A percentile compares a stretch with the other conserved stretches of the same genome.
phyloP scores from a whole-genome alignment of 2,113 vertebrate species.

The Rhinogobius similis region DNA sequence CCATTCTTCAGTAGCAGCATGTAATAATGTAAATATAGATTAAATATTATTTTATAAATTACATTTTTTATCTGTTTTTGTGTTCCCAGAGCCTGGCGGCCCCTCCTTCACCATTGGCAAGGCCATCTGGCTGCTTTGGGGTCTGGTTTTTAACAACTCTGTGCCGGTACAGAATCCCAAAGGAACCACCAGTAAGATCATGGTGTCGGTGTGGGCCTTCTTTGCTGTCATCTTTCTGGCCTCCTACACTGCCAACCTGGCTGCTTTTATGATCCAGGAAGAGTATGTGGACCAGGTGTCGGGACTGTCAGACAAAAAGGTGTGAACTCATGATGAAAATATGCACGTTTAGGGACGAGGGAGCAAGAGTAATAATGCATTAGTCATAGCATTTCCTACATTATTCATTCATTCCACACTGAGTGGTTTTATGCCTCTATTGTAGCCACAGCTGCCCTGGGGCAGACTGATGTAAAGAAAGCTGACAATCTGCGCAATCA shows the following conservation, averaged over 20 bases:
- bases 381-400: too few relatives aligned
- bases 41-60: neutral
- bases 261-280: conserved; percentile 99
- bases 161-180: conserved; percentile 99
- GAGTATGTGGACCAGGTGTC: conserved; percentile 99
- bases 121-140: conserved; percentile 98
- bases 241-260: conserved; percentile 99
- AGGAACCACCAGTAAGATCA: conserved; percentile 99
- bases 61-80: conserved; percentile 8
- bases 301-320: conserved; percentile 98
- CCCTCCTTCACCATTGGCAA: conserved; percentile 99
- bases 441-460: too few relatives aligned
- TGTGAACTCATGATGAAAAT: conserved; percentile 57
- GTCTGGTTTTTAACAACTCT: conserved; percentile 99
- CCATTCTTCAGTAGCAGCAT: too few relatives aligned
- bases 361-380: conserved; percentile 14
- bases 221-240: conserved; percentile 99
- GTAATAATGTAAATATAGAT: too few relatives aligned
- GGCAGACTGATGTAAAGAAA: too few relatives aligned
- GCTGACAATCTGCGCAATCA: too few relatives aligned
- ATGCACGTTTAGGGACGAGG: conserved; percentile 16
- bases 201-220: conserved; percentile 99
- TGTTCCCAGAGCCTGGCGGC: conserved; percentile 89
- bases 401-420: too few relatives aligned
- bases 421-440: too few relatives aligned